These are phyloP conservation scores for Phyllotis vaccarum DNA, from an alignment of 2,797 vertebrate species.

Conservation along the genomic window DNA sequence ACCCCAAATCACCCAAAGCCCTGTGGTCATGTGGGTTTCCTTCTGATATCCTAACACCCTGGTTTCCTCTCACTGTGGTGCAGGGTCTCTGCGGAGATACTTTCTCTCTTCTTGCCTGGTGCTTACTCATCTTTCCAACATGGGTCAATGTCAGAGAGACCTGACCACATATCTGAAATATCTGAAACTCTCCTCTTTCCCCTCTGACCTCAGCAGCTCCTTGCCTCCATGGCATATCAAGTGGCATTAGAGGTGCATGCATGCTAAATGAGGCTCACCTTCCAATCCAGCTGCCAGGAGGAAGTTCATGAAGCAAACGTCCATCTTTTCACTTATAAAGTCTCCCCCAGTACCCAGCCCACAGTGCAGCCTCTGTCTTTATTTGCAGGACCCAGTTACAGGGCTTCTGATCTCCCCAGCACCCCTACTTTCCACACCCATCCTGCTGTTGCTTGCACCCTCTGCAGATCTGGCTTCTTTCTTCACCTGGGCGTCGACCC, in stretches of 20 bases:
- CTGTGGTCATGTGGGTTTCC: not conserved
- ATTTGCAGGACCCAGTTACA: not conserved
- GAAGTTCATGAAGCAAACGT: not conserved
- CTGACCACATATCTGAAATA: not conserved
- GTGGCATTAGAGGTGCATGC: not conserved
- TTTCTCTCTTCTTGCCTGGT: not conserved
- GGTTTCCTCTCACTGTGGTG: rapidly evolving
- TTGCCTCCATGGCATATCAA: not conserved
- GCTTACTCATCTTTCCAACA: not conserved
- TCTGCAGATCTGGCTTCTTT: not conserved
- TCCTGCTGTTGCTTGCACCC: no score
- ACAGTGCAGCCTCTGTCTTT: not conserved
- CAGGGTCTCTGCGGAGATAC: not conserved
- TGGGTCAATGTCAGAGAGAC: not conserved
- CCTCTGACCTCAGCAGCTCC: not conserved
- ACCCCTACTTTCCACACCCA: rapidly evolving
- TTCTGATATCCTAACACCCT: not conserved
- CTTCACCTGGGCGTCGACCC: not conserved
- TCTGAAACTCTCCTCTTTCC: not conserved
- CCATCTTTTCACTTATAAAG: not conserved
- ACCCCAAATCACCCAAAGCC: not conserved
- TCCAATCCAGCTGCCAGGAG: not conserved
- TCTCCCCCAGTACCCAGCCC: not conserved
- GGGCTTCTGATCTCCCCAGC: not conserved
- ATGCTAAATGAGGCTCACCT: not conserved